These are phyloP conservation scores for Pseudopleuronectes americanus DNA, from an alignment of 2,797 vertebrate species.

Conservation along the genomic window DNA sequence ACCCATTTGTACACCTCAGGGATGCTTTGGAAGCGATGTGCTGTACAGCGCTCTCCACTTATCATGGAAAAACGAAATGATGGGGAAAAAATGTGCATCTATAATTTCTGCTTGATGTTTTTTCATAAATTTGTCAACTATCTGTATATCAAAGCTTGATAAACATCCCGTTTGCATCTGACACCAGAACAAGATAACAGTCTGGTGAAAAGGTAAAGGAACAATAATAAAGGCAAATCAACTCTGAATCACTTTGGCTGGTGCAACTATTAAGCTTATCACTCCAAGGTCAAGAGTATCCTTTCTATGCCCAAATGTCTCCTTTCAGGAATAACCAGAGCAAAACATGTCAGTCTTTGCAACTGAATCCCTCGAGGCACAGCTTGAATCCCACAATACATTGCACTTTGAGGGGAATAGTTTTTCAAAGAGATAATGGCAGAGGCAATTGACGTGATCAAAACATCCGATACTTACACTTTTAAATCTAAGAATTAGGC, in stretches of 20 bases:
- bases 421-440: no score
- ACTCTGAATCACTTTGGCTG: not conserved
- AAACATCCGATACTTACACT: no score
- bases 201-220: not conserved
- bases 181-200: slow-evolving; percentile 3
- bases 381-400: no score
- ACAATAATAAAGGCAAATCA: slow-evolving; percentile 19
- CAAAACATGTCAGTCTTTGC: no score
- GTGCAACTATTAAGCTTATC: no score
- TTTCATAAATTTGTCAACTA: slow-evolving; percentile 29
- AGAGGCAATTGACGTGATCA: no score
- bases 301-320: not conserved
- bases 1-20: not conserved
- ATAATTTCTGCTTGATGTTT: not conserved
- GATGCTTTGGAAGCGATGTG: not conserved
- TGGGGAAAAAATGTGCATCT: not conserved
- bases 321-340: not conserved
- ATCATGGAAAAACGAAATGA: slow-evolving; percentile 1
- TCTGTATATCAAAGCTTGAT: slow-evolving; percentile 5
- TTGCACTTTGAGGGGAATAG: no score
- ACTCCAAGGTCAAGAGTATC: no score
- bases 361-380: no score
- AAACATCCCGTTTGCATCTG: not conserved
- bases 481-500: no score
- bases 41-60: not conserved